Evolutionary conservation across 2,888 invertebrate species (phyloP), one percentile per base, ranked within the genome.

Genomic region (Pollenia labialis): DNA sequence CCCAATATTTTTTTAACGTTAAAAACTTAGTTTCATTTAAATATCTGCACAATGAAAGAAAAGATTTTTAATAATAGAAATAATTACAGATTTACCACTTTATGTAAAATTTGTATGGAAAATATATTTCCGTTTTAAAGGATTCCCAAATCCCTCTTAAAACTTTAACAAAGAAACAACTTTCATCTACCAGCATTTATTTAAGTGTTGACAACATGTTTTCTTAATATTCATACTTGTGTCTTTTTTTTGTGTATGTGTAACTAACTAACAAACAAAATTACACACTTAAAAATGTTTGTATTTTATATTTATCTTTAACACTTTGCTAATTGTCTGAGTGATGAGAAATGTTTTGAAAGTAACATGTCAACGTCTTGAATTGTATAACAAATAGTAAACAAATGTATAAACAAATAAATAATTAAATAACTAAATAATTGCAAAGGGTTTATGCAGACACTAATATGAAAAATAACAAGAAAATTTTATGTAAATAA

Each of bases 321-420:
- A 85, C 88, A 89, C 89, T 89, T 32, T 89, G 81, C 87, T 89
- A 89, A 89, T 89, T 89, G 88, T 87, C 76, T 83, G 54, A 83
- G 79, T 75, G 79, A 69, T 84, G 75, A 76, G 72, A 85, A 84
- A 81, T 85, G 74, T 88, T 85, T 72, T 85, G 44, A 74, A 66
- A 81, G 74, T 83, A 84, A 85, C 82, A 81, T 87, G 81, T 85
- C 77, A 87, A 87, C 81, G 64, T 85, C 71, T 85, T 85, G 74
- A 75, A 81, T 75, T 87, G 87, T 87, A 85, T 18, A 23, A 58
- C 79, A 87, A 87, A 77, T 85, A 84, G 42, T 42, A 79, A 87
- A 71, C 46, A 85, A 77, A 62, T 44, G 23, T 48, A 68, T 72
- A 56, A 75, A 62, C 12, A 81, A 66, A 56, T 58, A 81, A 75